Evolutionary conservation across 2,888 invertebrate species (phyloP).

Genomic region (Frankliniella fusca): DNA sequence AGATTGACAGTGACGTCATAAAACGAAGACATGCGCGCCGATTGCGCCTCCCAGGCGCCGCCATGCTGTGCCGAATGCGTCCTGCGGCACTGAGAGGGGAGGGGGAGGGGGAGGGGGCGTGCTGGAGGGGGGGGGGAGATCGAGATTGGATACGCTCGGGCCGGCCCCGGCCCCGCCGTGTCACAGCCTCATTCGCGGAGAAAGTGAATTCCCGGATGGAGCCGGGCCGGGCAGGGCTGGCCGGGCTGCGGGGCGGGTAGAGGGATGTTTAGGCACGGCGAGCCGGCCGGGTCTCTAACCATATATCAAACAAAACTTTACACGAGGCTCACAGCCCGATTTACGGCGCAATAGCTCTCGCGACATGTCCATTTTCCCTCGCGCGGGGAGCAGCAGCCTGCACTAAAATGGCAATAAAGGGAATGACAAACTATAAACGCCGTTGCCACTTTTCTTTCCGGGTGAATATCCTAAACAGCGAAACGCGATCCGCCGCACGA

Average conservation of each 20-base stretch:
- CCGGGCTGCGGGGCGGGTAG: too few species aligned
- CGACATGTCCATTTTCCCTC: neutral
- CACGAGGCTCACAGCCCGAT: neutral
- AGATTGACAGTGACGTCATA: neutral
- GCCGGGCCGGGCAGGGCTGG: neutral
- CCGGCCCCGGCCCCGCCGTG: too few species aligned
- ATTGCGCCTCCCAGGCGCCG: neutral
- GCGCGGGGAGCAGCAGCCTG: neutral
- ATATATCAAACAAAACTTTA: conserved; percentile 6
- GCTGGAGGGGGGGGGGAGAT: too few species aligned
- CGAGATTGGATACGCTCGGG: too few species aligned
- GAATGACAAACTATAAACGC: conserved; percentile 5
- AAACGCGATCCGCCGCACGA: too few species aligned
- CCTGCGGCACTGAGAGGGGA: neutral
- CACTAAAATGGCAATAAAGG: conserved; percentile 3
- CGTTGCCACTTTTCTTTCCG: neutral
- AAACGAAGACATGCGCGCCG: neutral
- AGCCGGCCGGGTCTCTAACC: neutral
- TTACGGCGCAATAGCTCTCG: neutral
- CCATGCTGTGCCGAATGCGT: neutral
- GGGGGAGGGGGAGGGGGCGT: neutral
- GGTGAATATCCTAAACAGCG: neutral
- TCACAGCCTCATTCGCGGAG: too few species aligned
- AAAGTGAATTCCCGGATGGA: neutral
- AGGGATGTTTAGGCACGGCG: too few species aligned